Conservation (phyloP, 1,140 invertebrate species). For the Radopholus similis region DNA sequence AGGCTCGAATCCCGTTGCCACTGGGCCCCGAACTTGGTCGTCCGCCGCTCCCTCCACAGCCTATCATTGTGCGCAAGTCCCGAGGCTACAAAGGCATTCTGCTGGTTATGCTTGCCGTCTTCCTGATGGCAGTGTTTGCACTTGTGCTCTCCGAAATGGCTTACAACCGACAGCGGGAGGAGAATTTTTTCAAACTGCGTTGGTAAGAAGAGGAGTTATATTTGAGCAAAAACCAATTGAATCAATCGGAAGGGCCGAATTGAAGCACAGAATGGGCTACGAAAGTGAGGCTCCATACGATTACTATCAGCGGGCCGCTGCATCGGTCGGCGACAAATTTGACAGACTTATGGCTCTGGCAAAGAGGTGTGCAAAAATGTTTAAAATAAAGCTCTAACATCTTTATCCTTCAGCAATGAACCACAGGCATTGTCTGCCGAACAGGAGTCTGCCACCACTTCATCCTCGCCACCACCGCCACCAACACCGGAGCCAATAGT, state of each 20-base stretch:
- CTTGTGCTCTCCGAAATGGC: slow-evolving; percentile 53
- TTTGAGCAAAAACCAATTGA: neutral
- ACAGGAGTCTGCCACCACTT: neutral
- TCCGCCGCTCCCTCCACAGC: slow-evolving; percentile 18
- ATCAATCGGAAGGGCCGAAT: slow-evolving; percentile 41
- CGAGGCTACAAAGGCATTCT: slow-evolving; percentile 54
- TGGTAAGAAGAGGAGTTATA: slow-evolving; percentile 23
- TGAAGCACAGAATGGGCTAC: slow-evolving; percentile 49
- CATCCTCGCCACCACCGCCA: neutral
- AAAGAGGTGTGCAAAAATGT: slow-evolving; percentile 6
- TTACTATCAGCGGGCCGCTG: slow-evolving; percentile 18
- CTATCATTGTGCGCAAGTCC: slow-evolving; percentile 46
- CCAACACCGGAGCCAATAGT: slow-evolving; percentile 14
- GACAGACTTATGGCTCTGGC: slow-evolving; percentile 10
- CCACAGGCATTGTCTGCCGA: neutral
- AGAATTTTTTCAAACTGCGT: slow-evolving; percentile 57
- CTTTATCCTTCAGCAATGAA: neutral
- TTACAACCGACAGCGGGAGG: slow-evolving; percentile 55
- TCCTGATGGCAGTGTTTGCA: slow-evolving; percentile 52
- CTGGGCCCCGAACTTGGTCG: slow-evolving; percentile 40
- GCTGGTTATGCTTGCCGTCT: slow-evolving; percentile 52
- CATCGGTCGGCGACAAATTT: slow-evolving; percentile 9
- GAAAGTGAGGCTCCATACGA: slow-evolving; percentile 9
- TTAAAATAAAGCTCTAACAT: neutral
- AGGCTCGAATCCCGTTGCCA: slow-evolving; percentile 28